Conservation (phyloP, 2,113 vertebrate genomes). For the Festucalex cinctus region DNA sequence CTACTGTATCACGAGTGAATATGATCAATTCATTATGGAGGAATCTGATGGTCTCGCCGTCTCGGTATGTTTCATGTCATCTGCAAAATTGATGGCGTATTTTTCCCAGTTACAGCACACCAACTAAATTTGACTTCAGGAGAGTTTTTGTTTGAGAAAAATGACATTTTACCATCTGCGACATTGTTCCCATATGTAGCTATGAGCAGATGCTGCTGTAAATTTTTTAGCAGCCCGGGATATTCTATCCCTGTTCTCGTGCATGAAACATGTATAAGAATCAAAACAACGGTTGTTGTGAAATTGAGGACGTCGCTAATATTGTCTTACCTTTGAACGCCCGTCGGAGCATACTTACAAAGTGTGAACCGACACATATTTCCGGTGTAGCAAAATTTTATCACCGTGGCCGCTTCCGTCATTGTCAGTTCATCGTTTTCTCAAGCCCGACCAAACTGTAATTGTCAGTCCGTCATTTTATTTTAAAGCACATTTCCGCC, state of each 20-base stretch:
- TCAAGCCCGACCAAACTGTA: too few relatives aligned
- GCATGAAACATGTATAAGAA: constrained; percentile 1
- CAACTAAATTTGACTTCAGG: constrained; percentile 10
- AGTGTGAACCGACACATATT: too few relatives aligned
- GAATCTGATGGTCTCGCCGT: constrained; percentile 11
- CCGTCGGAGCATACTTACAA: not conserved
- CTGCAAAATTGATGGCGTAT: constrained; percentile 5
- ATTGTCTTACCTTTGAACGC: not conserved
- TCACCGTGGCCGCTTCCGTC: too few relatives aligned
- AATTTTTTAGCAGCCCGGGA: constrained; percentile 27
- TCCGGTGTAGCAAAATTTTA: too few relatives aligned
- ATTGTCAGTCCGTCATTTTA: too few relatives aligned
- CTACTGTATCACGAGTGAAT: not conserved
- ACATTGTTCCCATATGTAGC: constrained; percentile 26
- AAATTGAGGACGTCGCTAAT: not conserved
- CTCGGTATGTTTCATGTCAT: constrained; percentile 5
- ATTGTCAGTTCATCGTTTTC: too few relatives aligned
- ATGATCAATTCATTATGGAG: constrained; percentile 13
- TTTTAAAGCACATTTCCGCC: too few relatives aligned
- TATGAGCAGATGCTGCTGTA: constrained; percentile 20
- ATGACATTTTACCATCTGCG: constrained; percentile 32
- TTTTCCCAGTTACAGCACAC: constrained; percentile 4
- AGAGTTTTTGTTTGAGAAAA: constrained; percentile 21
- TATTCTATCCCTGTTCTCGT: constrained; percentile 1
- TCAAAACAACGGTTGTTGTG: not conserved